These are phyloP conservation scores for Clamator glandarius DNA, from an alignment of 2,797 vertebrate species.

Conservation along the genomic window DNA sequence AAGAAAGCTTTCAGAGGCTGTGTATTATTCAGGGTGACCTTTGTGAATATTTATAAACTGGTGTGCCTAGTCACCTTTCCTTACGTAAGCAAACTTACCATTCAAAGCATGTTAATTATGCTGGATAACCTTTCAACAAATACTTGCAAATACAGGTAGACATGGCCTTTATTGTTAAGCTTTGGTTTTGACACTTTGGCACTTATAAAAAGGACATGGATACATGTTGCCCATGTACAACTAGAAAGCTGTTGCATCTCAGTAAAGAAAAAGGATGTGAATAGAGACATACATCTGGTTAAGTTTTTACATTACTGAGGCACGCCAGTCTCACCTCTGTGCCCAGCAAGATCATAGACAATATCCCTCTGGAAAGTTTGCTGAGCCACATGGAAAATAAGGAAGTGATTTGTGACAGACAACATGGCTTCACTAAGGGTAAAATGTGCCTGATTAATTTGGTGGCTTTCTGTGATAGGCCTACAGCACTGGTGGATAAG, in stretches of 20 bases:
- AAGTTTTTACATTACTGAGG: not conserved
- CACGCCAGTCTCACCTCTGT: too few relatives aligned
- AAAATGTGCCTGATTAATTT: too few relatives aligned
- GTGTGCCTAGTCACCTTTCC: not conserved
- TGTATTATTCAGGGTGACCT: not conserved
- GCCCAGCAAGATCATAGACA: too few relatives aligned
- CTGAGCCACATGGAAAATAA: too few relatives aligned
- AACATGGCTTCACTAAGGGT: too few relatives aligned
- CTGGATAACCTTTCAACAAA: not conserved
- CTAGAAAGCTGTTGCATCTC: not conserved
- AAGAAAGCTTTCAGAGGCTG: not conserved
- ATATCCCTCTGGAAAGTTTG: too few relatives aligned
- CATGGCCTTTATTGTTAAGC: not conserved
- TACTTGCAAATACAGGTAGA: not conserved
- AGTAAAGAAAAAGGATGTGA: not conserved
- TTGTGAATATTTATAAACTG: not conserved
- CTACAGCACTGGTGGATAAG: too few relatives aligned
- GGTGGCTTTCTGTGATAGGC: too few relatives aligned
- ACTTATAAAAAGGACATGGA: not conserved
- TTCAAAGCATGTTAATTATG: not conserved
- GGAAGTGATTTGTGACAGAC: too few relatives aligned
- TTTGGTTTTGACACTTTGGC: not conserved
- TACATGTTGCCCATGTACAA: not conserved
- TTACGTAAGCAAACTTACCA: not conserved
- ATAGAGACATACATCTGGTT: not conserved